Base-by-base conservation (phyloP, 2,113 vertebrate species). In the Leiothrix lutea region DNA sequence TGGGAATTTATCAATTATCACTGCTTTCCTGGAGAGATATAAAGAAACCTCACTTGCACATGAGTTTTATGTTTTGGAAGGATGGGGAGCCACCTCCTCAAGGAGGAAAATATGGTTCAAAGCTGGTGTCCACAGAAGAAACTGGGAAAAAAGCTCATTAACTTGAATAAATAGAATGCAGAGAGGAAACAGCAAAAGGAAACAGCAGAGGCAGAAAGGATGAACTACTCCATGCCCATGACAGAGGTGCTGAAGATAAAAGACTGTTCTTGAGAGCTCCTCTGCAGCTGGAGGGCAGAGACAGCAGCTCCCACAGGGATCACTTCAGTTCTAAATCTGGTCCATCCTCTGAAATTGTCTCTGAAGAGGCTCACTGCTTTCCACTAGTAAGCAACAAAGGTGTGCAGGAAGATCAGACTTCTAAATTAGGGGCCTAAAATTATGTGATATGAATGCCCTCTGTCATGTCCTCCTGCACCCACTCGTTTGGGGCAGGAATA, bases 401-500 rank as follows among this genome's bases (percentile, higher is more conserved):
- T 31, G 47, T 70, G 54, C 67, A 70, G 47, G 38, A 86, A 57
- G 85, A 70, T 35, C 2, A 2, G 12, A 45, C 11, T 92, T 80
- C 74, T 86, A 86, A 94, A 93, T 62, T 54, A 66, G 19, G 47
- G 17, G 50, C 35, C 50, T 66, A 66, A 86, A 94, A 58, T 86
- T 36, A 67, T 72, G 80, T 80, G 23, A 83, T 20, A 51, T 88
- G 86, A 94, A 88, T 58, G 71, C n/a, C 71, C 71, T 62, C 79
- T 96, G 77, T 92, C 88, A 73, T 42, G 77, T 53, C 58, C 86
- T 61, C 72, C 5, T 0, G 92, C 77, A 89, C 35, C 26, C 69
- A 2, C 53, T 69, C 73, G 53, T 90, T 88, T 90, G 60, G 80
- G 66, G 88, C 94, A 95, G 94, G 92, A 95, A 93, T 90, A 95